Evolutionary conservation across 1,140 invertebrate genomes (phyloP), one percentile per base, ranked within the genome.

Genomic region (Ladona fulva): DNA sequence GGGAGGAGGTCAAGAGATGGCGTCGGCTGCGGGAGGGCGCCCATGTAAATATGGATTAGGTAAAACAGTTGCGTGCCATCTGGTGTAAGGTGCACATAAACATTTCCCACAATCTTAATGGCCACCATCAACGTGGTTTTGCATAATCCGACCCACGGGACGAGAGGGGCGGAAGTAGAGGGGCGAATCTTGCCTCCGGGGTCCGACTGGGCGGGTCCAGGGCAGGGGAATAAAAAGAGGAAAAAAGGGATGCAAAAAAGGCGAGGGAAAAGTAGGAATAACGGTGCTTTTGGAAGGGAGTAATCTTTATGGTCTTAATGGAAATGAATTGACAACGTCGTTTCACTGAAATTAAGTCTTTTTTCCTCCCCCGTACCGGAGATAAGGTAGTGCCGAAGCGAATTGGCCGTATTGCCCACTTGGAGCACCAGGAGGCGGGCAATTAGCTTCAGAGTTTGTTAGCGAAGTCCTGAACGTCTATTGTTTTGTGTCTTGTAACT

Each of bases 1-100:
- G n/a, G 12, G 52, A 52, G 19, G 44, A 19, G 44, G 19, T 52
- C 10, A 52, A 52, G 19, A 52, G 44, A 52, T 52, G 44, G 44
- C 44, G 44, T 10, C 10, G 44, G 44, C 10, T 52, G 44, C 10
- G 44, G 44, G 44, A 66, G 3, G 52, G 52, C 52, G 52, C 14
- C 52, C 52, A 66, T 66, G 52, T 66, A 66, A 66, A 66, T 66
- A 66, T 66, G 52, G 52, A 66, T 66, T 66, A 66, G 52, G 52
- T 66, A 66, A 66, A 66, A 66, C 52, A 66, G 52, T 66, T 66
- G n/a, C 52, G 52, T 66, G 52, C 52, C 52, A 66, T 66, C 52
- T 66, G 52, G 52, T 66, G 52, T 22, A 66, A 66, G 14, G 52
- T 66, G 52, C 52, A 66, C 52, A 66, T 66, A 66, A 66, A 66